Evolutionary conservation across 2,113 vertebrate species (phyloP), one percentile per base, ranked within the genome.

Genomic region (Elachura formosa): DNA sequence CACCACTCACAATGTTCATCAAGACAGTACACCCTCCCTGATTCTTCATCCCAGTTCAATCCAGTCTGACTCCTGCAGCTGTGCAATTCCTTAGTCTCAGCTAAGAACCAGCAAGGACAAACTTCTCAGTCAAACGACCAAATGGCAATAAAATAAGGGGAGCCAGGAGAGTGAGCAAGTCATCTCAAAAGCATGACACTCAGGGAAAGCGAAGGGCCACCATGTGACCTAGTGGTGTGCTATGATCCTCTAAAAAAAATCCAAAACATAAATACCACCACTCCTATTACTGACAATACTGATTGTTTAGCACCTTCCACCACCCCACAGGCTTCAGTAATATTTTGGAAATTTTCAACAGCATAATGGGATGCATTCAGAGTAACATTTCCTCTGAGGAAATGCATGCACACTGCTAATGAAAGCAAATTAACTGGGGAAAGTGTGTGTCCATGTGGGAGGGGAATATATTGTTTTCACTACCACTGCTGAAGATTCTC

Each of bases 341-440:
- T 61, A 17, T 51, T 89, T 58, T 71, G 25, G 48, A 85, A 91
- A 48, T 55, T 41, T 93, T 69, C n/a, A 74, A 29, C 2, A 4
- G 38, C 41, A n/a, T 24, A 73, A 73, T 0, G 1, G 38, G 59
- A 75, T 71, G 58, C 61, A 48, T 4, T 2, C 2, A 76, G 52
- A 84, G 29, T 24, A 29, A 49, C 5, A 1, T 38, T 63, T 86
- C 72, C 79, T 90, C n/a, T 0, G 2, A 87, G 62, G 89, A 94
- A 94, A 79, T 8, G 6, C 74, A 80, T 0, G 1, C 55, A 24
- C 16, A 28, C 9, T 1, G 5, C 51, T 92, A 88, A 82, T 11
- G 75, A 94, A 91, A 93, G 56, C 48, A 86, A 91, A 67, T 77
- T 85, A 91, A 86, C n/a, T 51, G 59, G 34, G 46, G 19, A 49